Evolutionary conservation across 2,888 invertebrate species (phyloP), one percentile per base, ranked within the genome.

Genomic region (Leptarthrus brevirostris): DNA sequence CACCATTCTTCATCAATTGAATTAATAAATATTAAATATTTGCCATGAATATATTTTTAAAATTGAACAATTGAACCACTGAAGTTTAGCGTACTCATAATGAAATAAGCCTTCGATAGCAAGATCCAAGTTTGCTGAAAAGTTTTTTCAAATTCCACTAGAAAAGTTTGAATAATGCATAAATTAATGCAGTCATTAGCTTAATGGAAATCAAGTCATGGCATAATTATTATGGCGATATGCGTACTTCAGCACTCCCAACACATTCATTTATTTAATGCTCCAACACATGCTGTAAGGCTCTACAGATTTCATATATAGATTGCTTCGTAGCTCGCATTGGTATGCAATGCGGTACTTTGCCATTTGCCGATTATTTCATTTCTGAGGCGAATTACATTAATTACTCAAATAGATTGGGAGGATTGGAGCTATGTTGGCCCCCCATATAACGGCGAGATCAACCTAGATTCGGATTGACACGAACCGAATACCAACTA

Each of bases 201-300:
- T 12, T 47, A 47, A 47, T 47, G 47, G 47, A 47, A 47, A 47
- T 47, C 47, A 47, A 47, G 47, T 47, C 47, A 47, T 47, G n/a
- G 47, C 47, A 47, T 47, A 47, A 47, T 47, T 47, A 47, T 47
- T 14, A 47, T 16, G 16, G 12, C 47, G 3, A 14, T 47, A 12
- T 14, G 47, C 16, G 16, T 16, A 14, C 6, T 12, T 12, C 4
- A 47, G 47, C 12, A 47, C 47, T 47, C 47, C 16, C 16, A 16
- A 30, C 8, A 5, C 30, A 30, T 3, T 8, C 30, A 30, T 30
- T 30, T 30, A 8, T 8, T 30, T 5, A 8, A 30, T 30, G 30
- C 8, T 3, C 30, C 30, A 5, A n/a, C n/a, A n/a, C n/a, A n/a
- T n/a, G n/a, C n/a, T n/a, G n/a, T n/a, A n/a, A n/a, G n/a, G n/a